Evolutionary conservation across 2,113 vertebrate species (phyloP), one percentile per base, ranked within the genome.

Genomic region (Rhipidura dahli): DNA sequence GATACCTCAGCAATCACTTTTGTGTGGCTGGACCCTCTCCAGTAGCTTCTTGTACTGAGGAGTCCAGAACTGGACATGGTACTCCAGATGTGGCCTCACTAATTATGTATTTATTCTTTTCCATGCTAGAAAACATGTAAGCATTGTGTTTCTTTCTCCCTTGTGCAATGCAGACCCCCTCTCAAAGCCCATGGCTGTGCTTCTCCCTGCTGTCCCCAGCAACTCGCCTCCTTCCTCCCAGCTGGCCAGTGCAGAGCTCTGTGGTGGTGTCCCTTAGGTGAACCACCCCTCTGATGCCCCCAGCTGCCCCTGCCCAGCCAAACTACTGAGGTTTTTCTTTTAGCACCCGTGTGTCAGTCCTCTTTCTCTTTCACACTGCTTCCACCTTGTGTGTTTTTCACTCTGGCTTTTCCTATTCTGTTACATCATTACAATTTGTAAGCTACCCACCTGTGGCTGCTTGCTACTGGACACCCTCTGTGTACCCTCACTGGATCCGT

Each of bases 261-360:
- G 4, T n/a, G 31, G 5, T 53, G 28, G 17, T 14, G 14, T 39
- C 16, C 14, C 24, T 47, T 19, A 27, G 8, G 17, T 35, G 40
- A 83, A 27, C 54, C 24, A n/a, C 10, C 5, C 3, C 2, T 6
- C 15, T 1, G 0, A 13, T 0, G 1, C 7, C 11, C 22, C 8
- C 21, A n/a, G 42, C 57, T 33, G 37, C 26, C 22, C 9, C 33
- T 40, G 33, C 26, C 40, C 9, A 37, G 35, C 24, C 45, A 26
- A n/a, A 28, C 10, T 3, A 2, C 65, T 17, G 19, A 15, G 16
- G 2, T 16, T 15, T 31, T 40, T 16, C 17, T 42, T 15, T 59
- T 26, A 33, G 28, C 5, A 5, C 33, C 19, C 24, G 0, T 15
- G 19, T 18, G 23, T n/a, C 49, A 9, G 9, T 20, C 35, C 20